Evolutionary conservation across 2,113 vertebrate genomes (phyloP).

Genomic region (Sapayoa aenigma): DNA sequence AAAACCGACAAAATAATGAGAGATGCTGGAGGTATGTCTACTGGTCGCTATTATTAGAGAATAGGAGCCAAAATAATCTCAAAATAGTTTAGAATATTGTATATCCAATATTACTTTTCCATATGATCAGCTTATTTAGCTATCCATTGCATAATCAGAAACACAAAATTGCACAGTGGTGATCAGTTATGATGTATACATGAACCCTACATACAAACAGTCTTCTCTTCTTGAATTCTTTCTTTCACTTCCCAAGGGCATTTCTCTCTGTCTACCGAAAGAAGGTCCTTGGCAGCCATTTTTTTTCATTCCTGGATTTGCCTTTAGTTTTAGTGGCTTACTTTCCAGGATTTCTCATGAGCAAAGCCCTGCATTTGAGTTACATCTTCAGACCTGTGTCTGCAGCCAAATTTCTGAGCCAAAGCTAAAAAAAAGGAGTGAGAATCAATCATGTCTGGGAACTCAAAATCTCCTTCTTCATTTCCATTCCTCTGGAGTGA

Average conservation of each 20-base stretch:
- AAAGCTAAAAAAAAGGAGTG: neutral
- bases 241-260: neutral
- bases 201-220: neutral
- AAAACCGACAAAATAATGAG: neutral
- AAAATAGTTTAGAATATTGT: neutral
- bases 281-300: neutral
- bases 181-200: neutral
- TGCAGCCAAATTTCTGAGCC: neutral
- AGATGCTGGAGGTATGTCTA: neutral
- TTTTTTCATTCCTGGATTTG: neutral
- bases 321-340: neutral
- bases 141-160: neutral
- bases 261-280: neutral
- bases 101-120: neutral
- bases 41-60: neutral
- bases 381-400: neutral
- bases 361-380: neutral
- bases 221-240: neutral
- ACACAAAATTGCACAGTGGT: neutral
- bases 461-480: neutral
- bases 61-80: neutral
- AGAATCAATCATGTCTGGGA: rapidly evolving
- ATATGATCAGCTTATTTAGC: neutral
- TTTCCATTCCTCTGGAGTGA: neutral
- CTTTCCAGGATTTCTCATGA: neutral